A percentile compares a stretch with the other conserved stretches of the same genome.
These are phyloP conservation scores for Cavia aperea DNA, from an alignment of 2,113 vertebrate genomes.

Conservation along the genomic window DNA sequence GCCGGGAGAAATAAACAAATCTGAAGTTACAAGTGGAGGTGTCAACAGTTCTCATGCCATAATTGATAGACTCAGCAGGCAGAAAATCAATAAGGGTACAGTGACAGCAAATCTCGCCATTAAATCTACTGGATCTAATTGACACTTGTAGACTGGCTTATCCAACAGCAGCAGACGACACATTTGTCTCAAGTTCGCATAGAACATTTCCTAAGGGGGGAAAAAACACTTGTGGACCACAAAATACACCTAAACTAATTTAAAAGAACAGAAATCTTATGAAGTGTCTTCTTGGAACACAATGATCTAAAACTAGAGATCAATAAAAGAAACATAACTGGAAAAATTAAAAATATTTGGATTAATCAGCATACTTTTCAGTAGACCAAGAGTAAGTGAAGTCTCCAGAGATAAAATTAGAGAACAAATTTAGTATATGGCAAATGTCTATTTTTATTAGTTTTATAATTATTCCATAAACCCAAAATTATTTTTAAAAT, in stretches of 20 bases:
- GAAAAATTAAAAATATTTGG: no score
- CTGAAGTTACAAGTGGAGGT: background rate
- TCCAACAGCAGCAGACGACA: background rate
- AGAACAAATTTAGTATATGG: no score
- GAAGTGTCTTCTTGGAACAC: background rate
- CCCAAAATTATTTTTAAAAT: background rate
- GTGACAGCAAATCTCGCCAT: constrained; percentile 29
- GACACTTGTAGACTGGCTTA: background rate
- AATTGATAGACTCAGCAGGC: constrained; percentile 43
- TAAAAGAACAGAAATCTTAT: background rate
- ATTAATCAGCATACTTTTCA: no score
- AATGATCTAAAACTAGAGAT: no score
- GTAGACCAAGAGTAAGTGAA: no score
- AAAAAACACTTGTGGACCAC: background rate
- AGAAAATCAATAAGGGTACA: constrained; percentile 55
- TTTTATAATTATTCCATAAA: background rate
- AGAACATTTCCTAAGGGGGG: constrained; percentile 10
- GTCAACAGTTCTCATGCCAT: background rate
- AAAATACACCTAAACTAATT: constrained; percentile 19
- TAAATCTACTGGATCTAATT: background rate
- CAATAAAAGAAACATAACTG: no score
- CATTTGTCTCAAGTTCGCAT: constrained; percentile 10
- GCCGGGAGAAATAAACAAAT: constrained; percentile 5
- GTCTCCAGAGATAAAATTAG: no score
- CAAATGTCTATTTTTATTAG: no score